Conservation (phyloP, 2,797 vertebrate genomes). For the Delichon dasypus region DNA sequence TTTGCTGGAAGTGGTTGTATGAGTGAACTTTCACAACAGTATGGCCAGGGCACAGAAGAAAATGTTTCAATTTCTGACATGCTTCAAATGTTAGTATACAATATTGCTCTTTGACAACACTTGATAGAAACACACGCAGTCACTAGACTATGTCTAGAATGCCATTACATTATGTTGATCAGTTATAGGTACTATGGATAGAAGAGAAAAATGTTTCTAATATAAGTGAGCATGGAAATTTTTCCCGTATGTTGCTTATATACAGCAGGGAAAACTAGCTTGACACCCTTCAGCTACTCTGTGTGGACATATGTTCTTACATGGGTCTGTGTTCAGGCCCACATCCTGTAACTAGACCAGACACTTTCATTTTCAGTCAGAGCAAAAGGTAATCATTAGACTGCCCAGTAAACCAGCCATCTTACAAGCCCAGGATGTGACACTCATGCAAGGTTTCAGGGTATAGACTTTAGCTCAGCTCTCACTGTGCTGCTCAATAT, state of each 20-base stretch:
- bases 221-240: neutral
- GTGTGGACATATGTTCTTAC: neutral
- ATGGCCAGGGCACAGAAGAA: neutral
- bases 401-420: neutral
- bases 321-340: neutral
- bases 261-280: neutral
- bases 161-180: neutral
- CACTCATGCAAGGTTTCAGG: accelerated
- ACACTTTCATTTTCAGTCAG: neutral
- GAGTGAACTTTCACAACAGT: constrained; percentile 1
- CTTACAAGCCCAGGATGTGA: neutral
- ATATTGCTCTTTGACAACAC: neutral
- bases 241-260: neutral
- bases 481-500: neutral
- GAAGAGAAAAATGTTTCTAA: neutral
- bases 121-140: neutral
- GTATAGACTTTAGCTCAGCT: neutral
- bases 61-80: neutral
- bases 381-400: neutral
- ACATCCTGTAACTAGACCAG: neutral
- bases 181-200: neutral
- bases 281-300: neutral
- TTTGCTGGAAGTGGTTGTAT: neutral
- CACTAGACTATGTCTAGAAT: neutral
- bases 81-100: neutral